phyloP scores from a whole-genome alignment of 1,140 invertebrate species.

The Atta colombica region DNA sequence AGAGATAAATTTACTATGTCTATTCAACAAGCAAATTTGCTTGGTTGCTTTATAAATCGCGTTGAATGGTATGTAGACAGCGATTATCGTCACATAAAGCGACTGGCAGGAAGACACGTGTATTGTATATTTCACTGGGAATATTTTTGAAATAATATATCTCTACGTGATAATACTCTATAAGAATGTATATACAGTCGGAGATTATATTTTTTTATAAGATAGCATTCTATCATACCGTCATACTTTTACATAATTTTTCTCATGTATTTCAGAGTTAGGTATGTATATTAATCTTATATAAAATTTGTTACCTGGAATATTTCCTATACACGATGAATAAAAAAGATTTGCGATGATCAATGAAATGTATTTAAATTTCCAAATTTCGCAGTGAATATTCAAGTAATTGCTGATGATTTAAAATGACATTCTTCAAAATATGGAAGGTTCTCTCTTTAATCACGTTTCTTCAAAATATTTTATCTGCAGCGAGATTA shows the following conservation, averaged over 20 bases:
- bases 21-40: conserved; percentile 34
- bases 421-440: not conserved
- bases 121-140: conserved; percentile 15
- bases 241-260: not conserved
- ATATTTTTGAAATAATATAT: conserved; percentile 20
- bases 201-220: not conserved
- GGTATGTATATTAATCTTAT: not conserved
- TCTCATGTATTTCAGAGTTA: not conserved
- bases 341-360: not conserved
- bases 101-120: not conserved
- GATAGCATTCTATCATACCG: not conserved
- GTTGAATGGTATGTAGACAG: conserved; percentile 20
- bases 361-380: not conserved
- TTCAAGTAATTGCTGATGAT: not conserved
- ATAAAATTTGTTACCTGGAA: not conserved
- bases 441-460: not conserved
- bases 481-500: not conserved
- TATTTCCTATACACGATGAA: not conserved
- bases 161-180: not conserved
- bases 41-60: conserved; percentile 45
- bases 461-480: not conserved
- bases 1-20: conserved; percentile 15
- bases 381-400: conserved; percentile 5
- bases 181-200: not conserved
- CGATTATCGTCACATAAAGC: conserved; percentile 27